A percentile compares a stretch with the other conserved stretches of the same genome.
Conservation (phyloP, 2,113 vertebrate species). For the Clarias gariepinus region DNA sequence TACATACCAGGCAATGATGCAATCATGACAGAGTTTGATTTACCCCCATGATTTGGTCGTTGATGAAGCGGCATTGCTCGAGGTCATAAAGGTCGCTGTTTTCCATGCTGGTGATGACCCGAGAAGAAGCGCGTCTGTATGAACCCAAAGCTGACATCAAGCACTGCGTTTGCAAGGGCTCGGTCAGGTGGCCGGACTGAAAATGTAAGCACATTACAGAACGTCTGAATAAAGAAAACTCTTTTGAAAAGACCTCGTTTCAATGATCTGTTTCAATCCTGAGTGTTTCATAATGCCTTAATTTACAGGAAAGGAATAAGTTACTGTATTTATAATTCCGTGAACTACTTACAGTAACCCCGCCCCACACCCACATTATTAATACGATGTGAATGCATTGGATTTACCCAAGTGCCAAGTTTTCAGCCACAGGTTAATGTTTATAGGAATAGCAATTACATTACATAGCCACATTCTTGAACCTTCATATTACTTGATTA, state of each 20-base stretch:
- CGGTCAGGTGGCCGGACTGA: constrained; percentile 61
- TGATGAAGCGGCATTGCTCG: constrained; percentile 79
- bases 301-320: neutral
- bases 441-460: neutral
- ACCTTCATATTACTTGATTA: neutral
- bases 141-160: constrained; percentile 80
- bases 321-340: neutral
- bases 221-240: no score
- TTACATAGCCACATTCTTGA: neutral
- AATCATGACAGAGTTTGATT: constrained; percentile 12
- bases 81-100: constrained; percentile 77
- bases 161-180: constrained; percentile 77
- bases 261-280: neutral
- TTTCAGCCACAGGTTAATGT: neutral
- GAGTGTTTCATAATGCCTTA: neutral
- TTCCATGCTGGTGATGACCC: constrained; percentile 65
- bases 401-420: neutral
- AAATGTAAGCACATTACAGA: neutral
- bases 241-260: neutral
- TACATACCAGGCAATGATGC: neutral
- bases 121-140: constrained; percentile 74
- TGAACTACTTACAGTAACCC: neutral
- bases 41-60: constrained; percentile 92
- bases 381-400: neutral
- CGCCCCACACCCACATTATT: neutral